A percentile compares a stretch with the other conserved stretches of the same genome.
Conservation (phyloP, 2,113 vertebrate species). For the Nanger granti region DNA sequence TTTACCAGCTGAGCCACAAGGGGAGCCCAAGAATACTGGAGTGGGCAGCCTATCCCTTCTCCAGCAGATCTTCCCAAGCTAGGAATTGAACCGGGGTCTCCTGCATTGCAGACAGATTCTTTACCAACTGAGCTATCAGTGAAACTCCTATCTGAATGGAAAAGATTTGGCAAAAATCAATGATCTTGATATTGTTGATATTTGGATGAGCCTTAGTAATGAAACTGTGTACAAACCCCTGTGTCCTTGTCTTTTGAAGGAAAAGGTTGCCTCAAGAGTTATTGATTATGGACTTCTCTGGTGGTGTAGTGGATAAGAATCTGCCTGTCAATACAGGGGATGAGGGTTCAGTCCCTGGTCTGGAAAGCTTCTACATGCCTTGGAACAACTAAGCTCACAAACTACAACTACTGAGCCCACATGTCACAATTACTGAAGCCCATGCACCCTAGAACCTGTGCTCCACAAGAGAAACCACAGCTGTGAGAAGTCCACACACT, state of each 20-base stretch:
- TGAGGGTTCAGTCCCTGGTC: background rate
- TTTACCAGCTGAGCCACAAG: background rate
- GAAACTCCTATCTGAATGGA: background rate
- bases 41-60: background rate
- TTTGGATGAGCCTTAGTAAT: background rate
- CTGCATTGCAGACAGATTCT: background rate
- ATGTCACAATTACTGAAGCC: background rate
- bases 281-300: background rate
- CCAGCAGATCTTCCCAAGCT: background rate
- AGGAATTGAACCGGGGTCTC: background rate
- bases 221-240: background rate
- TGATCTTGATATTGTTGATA: background rate
- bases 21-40: background rate
- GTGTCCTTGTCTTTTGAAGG: background rate
- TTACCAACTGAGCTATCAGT: background rate
- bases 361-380: background rate
- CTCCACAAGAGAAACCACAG: background rate
- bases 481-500: background rate
- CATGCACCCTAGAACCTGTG: background rate
- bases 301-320: background rate
- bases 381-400: background rate
- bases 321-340: background rate
- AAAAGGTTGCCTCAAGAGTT: background rate
- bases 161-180: background rate
- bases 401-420: background rate